phyloP scores from a whole-genome alignment of 2,113 vertebrate genomes.

The Tympanuchus pallidicinctus region DNA sequence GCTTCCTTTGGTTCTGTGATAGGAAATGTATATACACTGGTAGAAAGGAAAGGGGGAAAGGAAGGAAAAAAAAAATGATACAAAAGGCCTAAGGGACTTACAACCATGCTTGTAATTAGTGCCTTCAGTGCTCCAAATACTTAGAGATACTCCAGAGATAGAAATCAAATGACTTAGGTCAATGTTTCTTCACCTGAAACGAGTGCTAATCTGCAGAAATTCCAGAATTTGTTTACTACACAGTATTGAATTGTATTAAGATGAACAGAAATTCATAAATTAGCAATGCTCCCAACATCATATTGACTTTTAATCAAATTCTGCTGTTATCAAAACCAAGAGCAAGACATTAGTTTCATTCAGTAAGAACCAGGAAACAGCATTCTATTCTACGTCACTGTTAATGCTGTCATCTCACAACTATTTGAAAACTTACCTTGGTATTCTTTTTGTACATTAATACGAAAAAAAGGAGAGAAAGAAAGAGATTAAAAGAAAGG shows the following conservation, averaged over 20 bases:
- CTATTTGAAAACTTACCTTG: neutral
- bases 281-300: neutral
- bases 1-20: neutral
- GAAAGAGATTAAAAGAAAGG: neutral
- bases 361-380: neutral
- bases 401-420: neutral
- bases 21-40: neutral
- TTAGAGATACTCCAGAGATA: neutral
- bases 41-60: neutral
- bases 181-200: neutral
- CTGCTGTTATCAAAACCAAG: neutral
- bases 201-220: neutral
- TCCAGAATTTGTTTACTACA: neutral
- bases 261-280: neutral
- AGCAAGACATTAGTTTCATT: neutral
- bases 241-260: neutral
- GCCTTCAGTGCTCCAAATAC: neutral
- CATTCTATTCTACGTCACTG: neutral
- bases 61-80: neutral
- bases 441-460: neutral
- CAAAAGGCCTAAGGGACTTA: neutral
- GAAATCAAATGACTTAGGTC: neutral
- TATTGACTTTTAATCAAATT: neutral
- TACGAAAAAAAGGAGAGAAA: neutral
- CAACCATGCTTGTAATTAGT: neutral